phyloP scores from a whole-genome alignment of 2,797 vertebrate genomes.

The Amblyraja radiata region DNA sequence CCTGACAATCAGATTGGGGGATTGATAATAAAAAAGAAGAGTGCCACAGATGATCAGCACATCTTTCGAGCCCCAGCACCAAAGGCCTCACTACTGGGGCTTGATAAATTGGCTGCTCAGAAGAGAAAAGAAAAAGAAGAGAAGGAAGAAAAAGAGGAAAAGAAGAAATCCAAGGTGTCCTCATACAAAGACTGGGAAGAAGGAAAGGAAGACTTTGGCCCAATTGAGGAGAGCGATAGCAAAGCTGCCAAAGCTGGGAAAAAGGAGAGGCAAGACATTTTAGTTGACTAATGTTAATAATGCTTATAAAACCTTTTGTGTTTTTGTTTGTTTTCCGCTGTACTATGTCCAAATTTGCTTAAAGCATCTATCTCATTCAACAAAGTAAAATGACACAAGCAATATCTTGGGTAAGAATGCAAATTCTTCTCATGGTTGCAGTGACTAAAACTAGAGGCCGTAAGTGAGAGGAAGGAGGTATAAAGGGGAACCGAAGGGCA shows the following conservation, averaged over 20 bases:
- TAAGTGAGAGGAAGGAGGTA: no score
- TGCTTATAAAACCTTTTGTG: neutral
- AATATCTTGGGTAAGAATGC: neutral
- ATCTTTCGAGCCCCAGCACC: conserved; percentile 88
- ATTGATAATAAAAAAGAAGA: conserved; percentile 78
- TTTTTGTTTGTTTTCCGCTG: neutral
- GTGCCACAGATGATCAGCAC: conserved; percentile 74
- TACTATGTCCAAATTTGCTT: neutral
- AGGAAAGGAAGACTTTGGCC: conserved; percentile 65
- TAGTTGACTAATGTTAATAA: neutral
- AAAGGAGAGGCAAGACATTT: conserved; percentile 68
- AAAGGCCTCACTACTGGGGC: conserved; percentile 78
- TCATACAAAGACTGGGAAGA: conserved; percentile 83
- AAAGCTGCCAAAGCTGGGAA: conserved; percentile 54
- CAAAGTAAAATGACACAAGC: neutral
- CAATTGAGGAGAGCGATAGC: conserved; percentile 60
- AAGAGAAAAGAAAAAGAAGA: conserved; percentile 82
- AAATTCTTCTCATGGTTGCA: neutral
- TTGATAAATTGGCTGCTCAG: conserved; percentile 84
- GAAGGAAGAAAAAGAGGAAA: conserved; percentile 61
- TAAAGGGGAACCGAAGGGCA: no score
- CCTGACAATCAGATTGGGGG: conserved; percentile 67
- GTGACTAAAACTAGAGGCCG: no score
- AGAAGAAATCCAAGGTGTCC: conserved; percentile 71
- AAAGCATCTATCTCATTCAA: neutral